Evolutionary conservation across 2,113 vertebrate species (phyloP).

Genomic region (Saguinus imperator): DNA sequence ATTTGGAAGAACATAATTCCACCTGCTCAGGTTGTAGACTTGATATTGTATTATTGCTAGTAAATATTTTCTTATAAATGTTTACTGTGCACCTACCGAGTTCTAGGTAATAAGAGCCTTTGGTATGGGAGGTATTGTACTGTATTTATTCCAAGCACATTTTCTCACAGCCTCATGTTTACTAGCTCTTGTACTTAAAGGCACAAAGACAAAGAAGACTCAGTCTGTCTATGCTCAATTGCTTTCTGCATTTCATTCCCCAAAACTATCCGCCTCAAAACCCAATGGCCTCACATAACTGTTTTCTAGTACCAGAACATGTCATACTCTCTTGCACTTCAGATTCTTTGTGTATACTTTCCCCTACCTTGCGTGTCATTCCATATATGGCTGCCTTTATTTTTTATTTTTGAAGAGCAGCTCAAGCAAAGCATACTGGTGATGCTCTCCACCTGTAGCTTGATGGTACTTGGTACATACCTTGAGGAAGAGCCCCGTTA

Average conservation of each 20-base stretch:
- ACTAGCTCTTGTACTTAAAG: background rate
- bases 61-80: background rate
- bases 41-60: background rate
- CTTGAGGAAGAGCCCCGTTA: background rate
- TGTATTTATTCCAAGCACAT: background rate
- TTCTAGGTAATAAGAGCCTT: background rate
- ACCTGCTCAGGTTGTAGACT: background rate
- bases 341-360: background rate
- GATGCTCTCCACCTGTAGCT: no score
- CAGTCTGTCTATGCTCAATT: background rate
- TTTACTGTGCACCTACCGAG: background rate
- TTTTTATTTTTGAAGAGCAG: background rate
- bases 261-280: background rate
- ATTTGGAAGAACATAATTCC: background rate
- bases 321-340: background rate
- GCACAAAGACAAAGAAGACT: background rate
- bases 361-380: background rate
- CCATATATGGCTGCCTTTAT: background rate
- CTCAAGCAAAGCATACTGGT: background rate
- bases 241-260: background rate
- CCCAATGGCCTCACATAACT: background rate
- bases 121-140: no score
- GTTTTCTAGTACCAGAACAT: background rate
- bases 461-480: rapidly evolving
- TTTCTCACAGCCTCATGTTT: background rate